Percentiles rank a stretch among this genome's conserved stretches.
phyloP scores from a whole-genome alignment of 2,113 vertebrate genomes.

The Suncus etruscus region DNA sequence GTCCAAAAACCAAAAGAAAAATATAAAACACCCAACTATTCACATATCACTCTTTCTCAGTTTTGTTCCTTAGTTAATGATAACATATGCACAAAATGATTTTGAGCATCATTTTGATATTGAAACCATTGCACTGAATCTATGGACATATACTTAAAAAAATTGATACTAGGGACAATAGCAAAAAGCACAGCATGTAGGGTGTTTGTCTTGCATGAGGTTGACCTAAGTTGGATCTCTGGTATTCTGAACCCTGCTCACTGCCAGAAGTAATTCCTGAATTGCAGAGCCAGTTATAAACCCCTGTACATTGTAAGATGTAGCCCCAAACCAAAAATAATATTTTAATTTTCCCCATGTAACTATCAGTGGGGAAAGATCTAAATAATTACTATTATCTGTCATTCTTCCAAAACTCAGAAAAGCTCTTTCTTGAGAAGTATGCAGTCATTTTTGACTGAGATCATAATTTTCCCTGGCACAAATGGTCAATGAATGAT shows the following conservation, averaged over 20 bases:
- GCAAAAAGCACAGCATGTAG: too few relatives aligned
- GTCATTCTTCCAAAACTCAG: conserved; percentile 13
- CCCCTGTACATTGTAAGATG: too few relatives aligned
- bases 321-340: too few relatives aligned
- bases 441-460: not conserved
- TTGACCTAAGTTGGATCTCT: too few relatives aligned
- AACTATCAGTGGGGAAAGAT: not conserved
- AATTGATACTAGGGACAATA: not conserved
- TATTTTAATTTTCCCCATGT: not conserved
- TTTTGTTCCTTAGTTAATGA: not conserved
- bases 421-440: conserved; percentile 26
- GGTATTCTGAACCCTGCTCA: too few relatives aligned
- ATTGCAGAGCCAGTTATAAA: too few relatives aligned
- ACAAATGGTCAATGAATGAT: not conserved
- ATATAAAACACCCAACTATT: not conserved
- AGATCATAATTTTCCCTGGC: not conserved
- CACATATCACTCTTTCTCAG: not conserved
- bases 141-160: not conserved
- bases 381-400: not conserved
- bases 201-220: too few relatives aligned
- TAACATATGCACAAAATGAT: too few relatives aligned
- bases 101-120: too few relatives aligned
- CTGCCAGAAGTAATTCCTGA: too few relatives aligned
- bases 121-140: not conserved
- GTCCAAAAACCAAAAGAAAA: too few relatives aligned